A percentile compares a stretch with the other conserved stretches of the same genome.
phyloP scores from a whole-genome alignment of 2,113 vertebrate species.

The Globicephala melas region DNA sequence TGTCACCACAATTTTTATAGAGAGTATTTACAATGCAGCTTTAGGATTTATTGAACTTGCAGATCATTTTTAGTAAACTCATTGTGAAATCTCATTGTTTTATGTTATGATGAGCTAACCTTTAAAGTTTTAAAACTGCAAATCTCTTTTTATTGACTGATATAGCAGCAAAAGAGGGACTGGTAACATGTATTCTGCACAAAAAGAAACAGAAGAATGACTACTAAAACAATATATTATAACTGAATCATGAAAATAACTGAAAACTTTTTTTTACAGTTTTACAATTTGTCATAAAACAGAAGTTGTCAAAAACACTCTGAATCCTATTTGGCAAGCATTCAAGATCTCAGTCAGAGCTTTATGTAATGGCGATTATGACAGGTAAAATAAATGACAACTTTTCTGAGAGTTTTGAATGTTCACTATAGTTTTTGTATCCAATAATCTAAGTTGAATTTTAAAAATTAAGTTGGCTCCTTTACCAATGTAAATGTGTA shows the following conservation, averaged over 20 bases:
- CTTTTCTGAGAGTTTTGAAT: not conserved
- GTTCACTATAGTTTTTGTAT: not conserved
- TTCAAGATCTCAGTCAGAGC: conserved; percentile 97
- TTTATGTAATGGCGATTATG: conserved; percentile 96
- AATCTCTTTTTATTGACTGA: not conserved
- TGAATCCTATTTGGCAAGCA: conserved; percentile 97
- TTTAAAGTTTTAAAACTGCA: not conserved
- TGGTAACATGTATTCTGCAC: not conserved
- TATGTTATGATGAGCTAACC: not conserved
- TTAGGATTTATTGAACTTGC: not conserved
- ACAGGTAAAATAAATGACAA: conserved; percentile 85
- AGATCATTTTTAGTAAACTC: not conserved
- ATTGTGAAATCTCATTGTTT: not conserved
- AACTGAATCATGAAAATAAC: not conserved
- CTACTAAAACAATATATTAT: not conserved
- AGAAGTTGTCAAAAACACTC: conserved; percentile 95
- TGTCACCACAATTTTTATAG: not conserved
- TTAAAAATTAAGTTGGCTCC: not conserved
- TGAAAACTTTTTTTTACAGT: conserved; percentile 32
- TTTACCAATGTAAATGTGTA: not conserved
- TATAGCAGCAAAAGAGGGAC: not conserved
- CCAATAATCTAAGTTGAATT: not conserved
- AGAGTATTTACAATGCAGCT: not conserved
- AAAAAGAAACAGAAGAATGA: not conserved
- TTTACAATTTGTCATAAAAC: conserved; percentile 92